Percentiles rank a stretch among this genome's conserved stretches.
phyloP scores from a whole-genome alignment of 2,797 vertebrate genomes.

The Spea hammondii region DNA sequence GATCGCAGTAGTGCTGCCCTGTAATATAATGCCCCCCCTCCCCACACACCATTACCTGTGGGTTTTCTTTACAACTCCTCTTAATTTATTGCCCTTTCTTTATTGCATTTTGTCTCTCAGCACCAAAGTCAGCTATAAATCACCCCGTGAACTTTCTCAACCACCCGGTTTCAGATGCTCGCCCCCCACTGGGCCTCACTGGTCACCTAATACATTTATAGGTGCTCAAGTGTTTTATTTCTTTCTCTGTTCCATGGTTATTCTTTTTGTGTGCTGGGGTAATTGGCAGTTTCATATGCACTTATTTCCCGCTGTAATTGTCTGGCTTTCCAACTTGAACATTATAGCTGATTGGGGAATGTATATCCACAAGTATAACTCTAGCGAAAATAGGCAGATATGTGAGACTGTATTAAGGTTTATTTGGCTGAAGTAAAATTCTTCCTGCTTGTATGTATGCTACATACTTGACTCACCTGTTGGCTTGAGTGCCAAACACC shows the following conservation, averaged over 20 bases:
- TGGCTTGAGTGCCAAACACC: slow-evolving; percentile 89
- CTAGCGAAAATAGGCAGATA: not conserved
- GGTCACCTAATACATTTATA: slow-evolving; percentile 35
- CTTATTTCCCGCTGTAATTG: slow-evolving; percentile 13
- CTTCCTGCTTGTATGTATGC: no score
- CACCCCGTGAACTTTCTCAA: slow-evolving; percentile 28
- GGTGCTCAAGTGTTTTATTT: slow-evolving; percentile 14
- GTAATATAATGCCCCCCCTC: slow-evolving; percentile 39
- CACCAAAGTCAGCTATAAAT: slow-evolving; percentile 25
- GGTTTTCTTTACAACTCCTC: slow-evolving; percentile 39
- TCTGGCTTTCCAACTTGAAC: slow-evolving; percentile 11
- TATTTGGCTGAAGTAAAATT: no score
- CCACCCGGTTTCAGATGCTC: slow-evolving; percentile 24
- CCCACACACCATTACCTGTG: slow-evolving; percentile 34
- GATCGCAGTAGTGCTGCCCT: not conserved
- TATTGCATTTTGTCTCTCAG: slow-evolving; percentile 44
- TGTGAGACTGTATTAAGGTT: no score
- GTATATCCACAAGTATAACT: slow-evolving; percentile 15
- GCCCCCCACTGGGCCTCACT: slow-evolving; percentile 26
- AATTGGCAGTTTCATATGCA: slow-evolving; percentile 10
- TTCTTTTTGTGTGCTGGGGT: not conserved
- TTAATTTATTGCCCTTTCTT: slow-evolving; percentile 43
- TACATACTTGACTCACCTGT: slow-evolving; percentile 72
- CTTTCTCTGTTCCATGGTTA: slow-evolving; percentile 5
- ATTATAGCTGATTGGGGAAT: slow-evolving; percentile 11